Evolutionary conservation across 2,113 vertebrate genomes (phyloP).

Genomic region (Tichodroma muraria): DNA sequence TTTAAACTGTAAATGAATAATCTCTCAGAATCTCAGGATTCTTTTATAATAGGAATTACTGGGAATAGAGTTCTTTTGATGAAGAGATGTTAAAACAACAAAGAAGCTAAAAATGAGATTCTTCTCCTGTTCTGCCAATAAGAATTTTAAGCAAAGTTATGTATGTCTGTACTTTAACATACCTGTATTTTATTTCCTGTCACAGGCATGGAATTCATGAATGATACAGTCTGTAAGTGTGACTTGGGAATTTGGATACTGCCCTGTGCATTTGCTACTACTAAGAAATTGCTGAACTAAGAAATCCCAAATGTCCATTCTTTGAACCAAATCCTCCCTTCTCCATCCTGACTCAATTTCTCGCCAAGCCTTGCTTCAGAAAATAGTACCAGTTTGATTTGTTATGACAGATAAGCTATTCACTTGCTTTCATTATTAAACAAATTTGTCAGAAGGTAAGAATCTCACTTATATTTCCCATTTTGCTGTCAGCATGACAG

Average conservation of each 20-base stretch:
- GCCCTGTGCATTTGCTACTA: neutral
- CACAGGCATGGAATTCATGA: neutral
- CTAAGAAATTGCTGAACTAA: neutral
- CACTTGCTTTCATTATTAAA: neutral
- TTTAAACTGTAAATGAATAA: neutral
- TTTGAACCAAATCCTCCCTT: neutral
- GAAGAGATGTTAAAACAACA: neutral
- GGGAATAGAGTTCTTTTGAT: no score
- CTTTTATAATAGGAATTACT: neutral
- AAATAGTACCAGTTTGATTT: neutral
- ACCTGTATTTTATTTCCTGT: neutral
- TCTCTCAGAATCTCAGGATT: neutral
- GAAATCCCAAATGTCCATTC: neutral
- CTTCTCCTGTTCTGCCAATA: neutral
- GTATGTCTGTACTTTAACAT: neutral
- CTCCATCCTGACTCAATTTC: neutral
- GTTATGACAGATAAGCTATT: neutral
- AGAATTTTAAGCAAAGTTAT: neutral
- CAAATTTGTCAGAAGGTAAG: neutral
- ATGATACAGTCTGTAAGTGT: fast-evolving
- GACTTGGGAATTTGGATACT: neutral
- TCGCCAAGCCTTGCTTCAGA: neutral
- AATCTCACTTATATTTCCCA: neutral
- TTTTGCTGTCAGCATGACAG: neutral
- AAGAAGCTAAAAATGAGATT: fast-evolving